Evolutionary conservation across 2,113 vertebrate genomes (phyloP), one percentile per base, ranked within the genome.

Genomic region (Megaleporinus macrocephalus): DNA sequence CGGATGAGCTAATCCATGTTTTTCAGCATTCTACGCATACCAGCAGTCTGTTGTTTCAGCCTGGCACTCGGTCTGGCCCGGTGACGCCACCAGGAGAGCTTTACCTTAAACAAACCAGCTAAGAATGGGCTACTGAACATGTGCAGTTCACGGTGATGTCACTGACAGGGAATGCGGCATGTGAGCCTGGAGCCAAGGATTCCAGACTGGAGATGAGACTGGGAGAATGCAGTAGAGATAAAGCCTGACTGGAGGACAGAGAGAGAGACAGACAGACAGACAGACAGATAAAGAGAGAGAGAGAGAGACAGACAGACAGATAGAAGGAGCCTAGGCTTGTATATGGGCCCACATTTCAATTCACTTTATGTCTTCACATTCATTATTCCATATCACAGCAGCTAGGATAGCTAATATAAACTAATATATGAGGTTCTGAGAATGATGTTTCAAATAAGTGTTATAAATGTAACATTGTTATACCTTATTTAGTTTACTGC

Each of bases 1-100:
- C 86, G 87, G 88, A 91, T 92, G 91, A 92, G 89, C 89, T 93
- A 93, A 93, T 92, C 89, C 86, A 83, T 90, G 90, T 92, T 92
- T 86, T 92, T 90, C 85, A 84, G 87, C 88, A 91, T 92, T 93
- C 91, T 90, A 89, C 84, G 88, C 92, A 93, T 93, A 91, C 91
- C 89, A n/a, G 86, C 82, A 75, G 75, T 88, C 86, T 88, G 90
- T 90, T 92, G 89, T 87, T 89, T 78, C 72, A 68, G 70, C 76
- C 74, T 78, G 83, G 81, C 87, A 91, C 88, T 86, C 78, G 85
- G 59, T 86, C 87, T 83, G 24, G 66, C 82, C 73, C 41, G 77
- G 53, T 75, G 86, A 85, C 11, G 49, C 87, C 86, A 81, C 53
- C 59, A 57, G 86, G 33, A 57, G 84, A 86, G 90, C 84, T 91